Base-by-base conservation (phyloP, 2,113 vertebrate genomes). In the Elanoides forficatus region DNA sequence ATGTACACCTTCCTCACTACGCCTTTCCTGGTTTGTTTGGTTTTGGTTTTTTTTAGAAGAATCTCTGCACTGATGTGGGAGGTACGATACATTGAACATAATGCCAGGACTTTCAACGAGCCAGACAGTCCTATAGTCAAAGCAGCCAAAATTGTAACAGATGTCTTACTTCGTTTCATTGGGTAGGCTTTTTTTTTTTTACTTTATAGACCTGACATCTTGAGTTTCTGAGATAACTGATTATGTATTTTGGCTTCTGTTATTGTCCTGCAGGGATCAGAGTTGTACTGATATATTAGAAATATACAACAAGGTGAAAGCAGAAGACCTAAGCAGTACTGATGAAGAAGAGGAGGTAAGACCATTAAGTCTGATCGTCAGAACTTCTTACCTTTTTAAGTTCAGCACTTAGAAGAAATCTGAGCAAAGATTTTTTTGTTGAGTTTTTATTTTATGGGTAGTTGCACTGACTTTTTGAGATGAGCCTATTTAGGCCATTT, bases 31-130 rank as follows among this genome's bases (percentile, higher is more conserved):
- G 34, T 27, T 13, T 13, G 65, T 42, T 1, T 42, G 23, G 7
- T 23, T 23, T 22, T 22, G 6, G 45, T 10, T 45, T 29, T 29
- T 85, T 75, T 22, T 65, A 99, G 99, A 98, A 98, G 99, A 93
- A 99, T 99, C 98, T 99, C 99, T 83, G 99, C 99, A 7, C 98
- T 99, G 88, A 99, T 99, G 99, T 99, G 99, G 99, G 99, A 99
- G 96, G 99, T 99, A 60, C 98, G 99, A 76, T 99, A 99, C 96
- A 99, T 99, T 71, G 99, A 99, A 85, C 99, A 99, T 97, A 99
- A 99, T 36, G 99, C 99, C 79, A 98, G 99, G 97, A 99, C 99
- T 86, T 99, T 99, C 98, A 99, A 99, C 9, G 99, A 99, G 98
- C 99, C 99, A 66, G 98, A 99, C 87, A 99, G 99, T 95, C 99